Percentiles rank a stretch among this genome's conserved stretches.
Conservation (phyloP, 2,113 vertebrate species). For the Piaya cayana region DNA sequence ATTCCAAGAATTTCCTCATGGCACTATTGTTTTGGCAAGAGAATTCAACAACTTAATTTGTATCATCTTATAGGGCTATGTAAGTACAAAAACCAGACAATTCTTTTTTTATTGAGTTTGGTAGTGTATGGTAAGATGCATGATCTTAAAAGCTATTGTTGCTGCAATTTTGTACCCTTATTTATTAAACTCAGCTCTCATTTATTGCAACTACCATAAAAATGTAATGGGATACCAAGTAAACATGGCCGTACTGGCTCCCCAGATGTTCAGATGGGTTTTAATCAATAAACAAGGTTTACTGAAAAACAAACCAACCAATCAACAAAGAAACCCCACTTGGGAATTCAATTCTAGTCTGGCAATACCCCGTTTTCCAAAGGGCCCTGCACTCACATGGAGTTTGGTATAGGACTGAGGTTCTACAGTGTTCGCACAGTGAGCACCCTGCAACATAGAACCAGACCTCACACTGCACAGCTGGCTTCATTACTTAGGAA, state of each 20-base stretch:
- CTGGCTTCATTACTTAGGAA: not conserved
- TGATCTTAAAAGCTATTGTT: not conserved
- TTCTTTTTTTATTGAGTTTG: not conserved
- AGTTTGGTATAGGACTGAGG: not conserved
- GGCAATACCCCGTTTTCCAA: not conserved
- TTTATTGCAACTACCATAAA: not conserved
- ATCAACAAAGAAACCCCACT: not conserved
- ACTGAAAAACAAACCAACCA: not conserved
- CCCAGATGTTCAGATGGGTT: not conserved
- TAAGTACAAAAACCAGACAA: not conserved
- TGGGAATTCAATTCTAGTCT: not conserved
- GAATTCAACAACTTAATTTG: not conserved
- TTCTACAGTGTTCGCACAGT: not conserved
- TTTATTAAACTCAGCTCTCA: not conserved
- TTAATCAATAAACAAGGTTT: not conserved
- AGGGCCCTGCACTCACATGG: accelerated
- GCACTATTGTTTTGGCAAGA: not conserved
- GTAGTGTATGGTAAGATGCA: not conserved
- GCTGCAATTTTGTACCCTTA: not conserved
- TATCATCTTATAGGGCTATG: not conserved
- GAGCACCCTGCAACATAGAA: not conserved
- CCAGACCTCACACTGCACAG: not conserved
- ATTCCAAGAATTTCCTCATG: not conserved
- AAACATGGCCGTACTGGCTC: not conserved
- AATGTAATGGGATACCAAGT: not conserved